phyloP scores from a whole-genome alignment of 1,140 invertebrate species.

The Acromyrmex charruanus region DNA sequence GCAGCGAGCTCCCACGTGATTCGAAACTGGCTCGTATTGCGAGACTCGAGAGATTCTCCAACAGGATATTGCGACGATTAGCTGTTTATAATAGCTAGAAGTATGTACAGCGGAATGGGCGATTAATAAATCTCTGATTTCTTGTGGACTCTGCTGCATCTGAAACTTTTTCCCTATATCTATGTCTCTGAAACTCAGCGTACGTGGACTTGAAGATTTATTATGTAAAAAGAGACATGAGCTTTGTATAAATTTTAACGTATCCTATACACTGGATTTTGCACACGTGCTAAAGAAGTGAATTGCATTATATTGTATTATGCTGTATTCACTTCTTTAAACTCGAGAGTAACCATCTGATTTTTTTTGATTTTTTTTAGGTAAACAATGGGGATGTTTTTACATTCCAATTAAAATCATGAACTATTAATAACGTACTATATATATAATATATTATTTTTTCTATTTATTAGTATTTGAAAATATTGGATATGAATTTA shows the following conservation, averaged over 20 bases:
- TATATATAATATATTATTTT: too few relatives aligned
- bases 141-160: background rate
- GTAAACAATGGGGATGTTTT: too few relatives aligned
- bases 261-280: background rate
- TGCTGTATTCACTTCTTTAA: background rate
- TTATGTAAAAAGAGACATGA: slow-evolving; percentile 4
- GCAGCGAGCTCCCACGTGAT: background rate
- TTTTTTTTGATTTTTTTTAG: too few relatives aligned
- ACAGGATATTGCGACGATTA: slow-evolving; percentile 9
- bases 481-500: too few relatives aligned
- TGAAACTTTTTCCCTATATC: background rate
- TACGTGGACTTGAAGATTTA: slow-evolving; percentile 7
- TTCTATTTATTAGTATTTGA: too few relatives aligned
- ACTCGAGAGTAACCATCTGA: too few relatives aligned
- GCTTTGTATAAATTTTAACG: slow-evolving; percentile 6
- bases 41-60: background rate
- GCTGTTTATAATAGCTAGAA: background rate
- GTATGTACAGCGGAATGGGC: background rate
- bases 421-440: too few relatives aligned
- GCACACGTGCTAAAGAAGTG: background rate
- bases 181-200: background rate
- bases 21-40: background rate
- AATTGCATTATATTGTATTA: background rate
- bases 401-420: too few relatives aligned
- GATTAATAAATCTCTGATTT: slow-evolving; percentile 48